Conservation (phyloP, 2,113 vertebrate genomes). For the Corvus hawaiiensis region DNA sequence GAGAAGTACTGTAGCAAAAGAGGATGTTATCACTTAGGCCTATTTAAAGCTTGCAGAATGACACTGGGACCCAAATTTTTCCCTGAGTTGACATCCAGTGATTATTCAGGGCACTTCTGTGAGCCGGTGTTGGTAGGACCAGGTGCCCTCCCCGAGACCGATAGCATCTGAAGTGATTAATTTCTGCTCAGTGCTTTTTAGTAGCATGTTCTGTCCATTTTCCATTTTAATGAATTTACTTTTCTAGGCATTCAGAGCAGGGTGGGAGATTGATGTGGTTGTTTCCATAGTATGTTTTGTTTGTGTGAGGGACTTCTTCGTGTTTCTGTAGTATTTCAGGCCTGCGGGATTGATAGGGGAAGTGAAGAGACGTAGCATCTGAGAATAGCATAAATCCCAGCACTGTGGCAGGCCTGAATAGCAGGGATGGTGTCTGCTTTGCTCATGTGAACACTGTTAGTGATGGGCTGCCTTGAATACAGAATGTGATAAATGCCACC, state of each 20-base stretch:
- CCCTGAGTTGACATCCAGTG: background rate
- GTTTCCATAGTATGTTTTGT: background rate
- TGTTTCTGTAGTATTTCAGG: background rate
- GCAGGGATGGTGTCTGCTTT: background rate
- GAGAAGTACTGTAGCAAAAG: background rate
- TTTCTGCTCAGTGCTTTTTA: background rate
- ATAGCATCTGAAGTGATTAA: background rate
- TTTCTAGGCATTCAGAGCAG: accelerated
- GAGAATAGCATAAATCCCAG: background rate
- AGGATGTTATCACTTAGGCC: background rate
- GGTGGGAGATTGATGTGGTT: background rate
- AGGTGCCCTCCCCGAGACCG: accelerated
- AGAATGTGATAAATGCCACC: background rate
- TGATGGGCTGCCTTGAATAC: background rate
- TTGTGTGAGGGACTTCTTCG: background rate
- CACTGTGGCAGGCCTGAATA: background rate
- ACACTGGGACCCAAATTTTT: background rate
- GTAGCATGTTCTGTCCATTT: background rate
- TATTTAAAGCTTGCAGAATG: background rate
- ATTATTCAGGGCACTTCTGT: background rate
- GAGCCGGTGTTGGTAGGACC: background rate
- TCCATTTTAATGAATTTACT: background rate
- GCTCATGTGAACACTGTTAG: background rate
- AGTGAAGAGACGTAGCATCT: background rate
- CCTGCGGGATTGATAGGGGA: background rate